Conservation (phyloP, 1,140 invertebrate genomes). For the Drosophila punjabiensis region DNA sequence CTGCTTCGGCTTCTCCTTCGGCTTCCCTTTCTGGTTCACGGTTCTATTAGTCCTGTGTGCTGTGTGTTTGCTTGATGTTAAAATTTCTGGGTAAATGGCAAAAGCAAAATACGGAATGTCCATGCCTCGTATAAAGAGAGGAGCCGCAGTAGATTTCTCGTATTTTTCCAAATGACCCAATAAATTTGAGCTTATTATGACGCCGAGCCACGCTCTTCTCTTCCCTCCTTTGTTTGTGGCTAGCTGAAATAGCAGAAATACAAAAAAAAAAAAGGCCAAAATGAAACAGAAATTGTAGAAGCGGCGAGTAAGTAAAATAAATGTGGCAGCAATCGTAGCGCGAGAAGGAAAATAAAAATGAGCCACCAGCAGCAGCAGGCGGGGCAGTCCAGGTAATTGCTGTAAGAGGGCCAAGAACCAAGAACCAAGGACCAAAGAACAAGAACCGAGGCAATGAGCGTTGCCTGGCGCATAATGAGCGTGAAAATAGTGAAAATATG, state of each 20-base stretch:
- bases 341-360: constrained; percentile 55
- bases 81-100: constrained; percentile 42
- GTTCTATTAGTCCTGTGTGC: constrained; percentile 17
- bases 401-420: constrained; percentile 50
- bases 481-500: constrained; percentile 80
- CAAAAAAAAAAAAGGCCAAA: constrained; percentile 9
- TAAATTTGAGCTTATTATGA: constrained; percentile 84
- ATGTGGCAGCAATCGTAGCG: constrained; percentile 57
- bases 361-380: constrained; percentile 42
- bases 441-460: constrained; percentile 37
- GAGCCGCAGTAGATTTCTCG: constrained; percentile 67
- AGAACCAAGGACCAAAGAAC: constrained; percentile 26
- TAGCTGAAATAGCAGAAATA: constrained; percentile 60
- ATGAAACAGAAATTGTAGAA: constrained; percentile 34
- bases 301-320: constrained; percentile 69
- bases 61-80: constrained; percentile 35
- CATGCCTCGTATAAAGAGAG: constrained; percentile 24
- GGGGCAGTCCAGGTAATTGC: constrained; percentile 69
- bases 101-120: constrained; percentile 47
- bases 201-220: constrained; percentile 71
- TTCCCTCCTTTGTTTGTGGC: constrained; percentile 57
- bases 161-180: constrained; percentile 82
- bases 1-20: constrained; percentile 46
- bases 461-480: constrained; percentile 75
- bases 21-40: constrained; percentile 14